These are phyloP conservation scores for Coenonympha arcania DNA, from an alignment of 2,888 invertebrate genomes.

Conservation along the genomic window DNA sequence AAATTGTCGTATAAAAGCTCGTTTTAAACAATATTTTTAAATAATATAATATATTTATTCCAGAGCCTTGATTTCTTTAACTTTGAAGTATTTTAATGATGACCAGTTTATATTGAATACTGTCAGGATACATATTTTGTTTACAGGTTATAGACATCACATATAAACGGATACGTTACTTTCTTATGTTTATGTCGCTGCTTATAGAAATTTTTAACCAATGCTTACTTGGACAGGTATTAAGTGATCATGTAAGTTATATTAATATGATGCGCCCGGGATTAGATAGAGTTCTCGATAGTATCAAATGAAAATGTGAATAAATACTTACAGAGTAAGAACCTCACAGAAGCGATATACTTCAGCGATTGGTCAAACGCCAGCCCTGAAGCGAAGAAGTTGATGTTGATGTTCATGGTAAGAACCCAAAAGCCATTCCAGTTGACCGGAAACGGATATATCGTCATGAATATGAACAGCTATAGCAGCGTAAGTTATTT, in stretches of 20 bases:
- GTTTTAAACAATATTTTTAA: too few species aligned
- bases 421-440: constrained; percentile 54
- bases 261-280: background rate
- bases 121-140: too few species aligned
- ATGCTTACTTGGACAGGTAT: constrained; percentile 57
- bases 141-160: constrained; percentile 50
- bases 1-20: too few species aligned
- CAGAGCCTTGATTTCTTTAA: too few species aligned
- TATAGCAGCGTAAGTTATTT: constrained; percentile 48
- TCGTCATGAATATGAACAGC: constrained; percentile 56
- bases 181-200: constrained; percentile 53
- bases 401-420: constrained; percentile 47
- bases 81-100: too few species aligned
- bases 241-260: constrained; percentile 53
- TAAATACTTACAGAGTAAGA: constrained; percentile 53
- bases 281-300: too few species aligned
- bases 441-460: constrained; percentile 51
- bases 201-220: constrained; percentile 49
- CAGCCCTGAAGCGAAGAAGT: constrained; percentile 44
- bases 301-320: too few species aligned
- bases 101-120: too few species aligned
- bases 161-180: constrained; percentile 52
- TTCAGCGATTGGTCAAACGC: constrained; percentile 52
- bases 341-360: constrained; percentile 47
- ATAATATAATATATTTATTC: too few species aligned